Conservation (phyloP, 2,888 invertebrate species). For the Trichogramma dendrolimi region DNA sequence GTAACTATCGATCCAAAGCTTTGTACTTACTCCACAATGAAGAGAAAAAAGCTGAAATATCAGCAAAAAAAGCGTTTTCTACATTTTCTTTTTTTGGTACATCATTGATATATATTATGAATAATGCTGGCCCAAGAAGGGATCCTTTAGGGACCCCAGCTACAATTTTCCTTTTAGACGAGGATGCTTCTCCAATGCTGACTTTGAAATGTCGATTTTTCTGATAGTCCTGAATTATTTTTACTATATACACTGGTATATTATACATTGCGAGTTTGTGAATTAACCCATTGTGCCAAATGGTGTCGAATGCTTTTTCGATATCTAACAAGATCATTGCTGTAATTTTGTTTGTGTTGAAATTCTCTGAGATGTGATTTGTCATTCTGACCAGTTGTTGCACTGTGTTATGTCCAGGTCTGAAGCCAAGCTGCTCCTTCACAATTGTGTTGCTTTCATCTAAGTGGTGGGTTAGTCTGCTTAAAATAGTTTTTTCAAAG, state of each 20-base stretch:
- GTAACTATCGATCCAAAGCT: neutral
- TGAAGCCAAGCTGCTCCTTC: conserved; percentile 9
- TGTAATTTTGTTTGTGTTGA: conserved; percentile 1
- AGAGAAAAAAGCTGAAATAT: no score
- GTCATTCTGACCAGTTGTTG: conserved; percentile 17
- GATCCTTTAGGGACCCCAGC: conserved; percentile 17
- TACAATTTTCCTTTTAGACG: neutral
- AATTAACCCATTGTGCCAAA: conserved; percentile 5
- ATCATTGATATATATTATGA: conserved; percentile 7
- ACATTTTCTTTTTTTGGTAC: neutral
- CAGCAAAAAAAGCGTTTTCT: no score
- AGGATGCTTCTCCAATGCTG: neutral
- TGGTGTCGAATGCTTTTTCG: conserved; percentile 13
- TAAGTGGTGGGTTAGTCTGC: neutral
- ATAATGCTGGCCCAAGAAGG: conserved; percentile 8
- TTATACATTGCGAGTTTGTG: conserved; percentile 3
- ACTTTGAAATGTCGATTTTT: neutral
- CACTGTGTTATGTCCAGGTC: conserved; percentile 1
- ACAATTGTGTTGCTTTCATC: neutral
- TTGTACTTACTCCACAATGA: no score
- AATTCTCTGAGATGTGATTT: conserved; percentile 9
- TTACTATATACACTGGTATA: conserved; percentile 5
- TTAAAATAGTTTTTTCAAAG: conserved; percentile 6
- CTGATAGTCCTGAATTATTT: neutral
- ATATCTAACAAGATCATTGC: conserved; percentile 11